A percentile compares a stretch with the other conserved stretches of the same genome.
phyloP scores from a whole-genome alignment of 1,140 invertebrate species.

The Drosophila lacteicornis region DNA sequence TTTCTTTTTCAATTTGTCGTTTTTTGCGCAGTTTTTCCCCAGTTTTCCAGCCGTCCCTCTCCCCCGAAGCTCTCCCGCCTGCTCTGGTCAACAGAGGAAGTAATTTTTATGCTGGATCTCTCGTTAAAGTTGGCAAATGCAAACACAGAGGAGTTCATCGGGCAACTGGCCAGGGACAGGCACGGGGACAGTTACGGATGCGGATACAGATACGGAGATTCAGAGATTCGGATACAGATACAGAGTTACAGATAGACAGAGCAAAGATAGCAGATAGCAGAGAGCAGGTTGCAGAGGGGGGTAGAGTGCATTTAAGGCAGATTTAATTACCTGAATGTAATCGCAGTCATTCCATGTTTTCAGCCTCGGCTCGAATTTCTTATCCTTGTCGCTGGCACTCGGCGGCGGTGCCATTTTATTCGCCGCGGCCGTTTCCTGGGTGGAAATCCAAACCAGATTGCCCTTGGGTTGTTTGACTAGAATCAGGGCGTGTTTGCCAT shows the following conservation, averaged over 20 bases:
- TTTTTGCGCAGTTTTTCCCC: constrained; percentile 71
- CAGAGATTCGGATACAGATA: constrained; percentile 2
- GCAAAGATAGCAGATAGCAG: constrained; percentile 16
- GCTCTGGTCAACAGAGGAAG: constrained; percentile 66
- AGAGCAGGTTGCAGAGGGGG: constrained; percentile 11
- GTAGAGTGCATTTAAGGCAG: constrained; percentile 67
- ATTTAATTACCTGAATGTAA: constrained; percentile 89
- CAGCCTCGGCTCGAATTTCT: constrained; percentile 85
- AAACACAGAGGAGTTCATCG: constrained; percentile 44
- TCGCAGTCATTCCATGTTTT: constrained; percentile 93
- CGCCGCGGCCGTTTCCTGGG: constrained; percentile 86
- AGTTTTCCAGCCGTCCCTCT: constrained; percentile 7
- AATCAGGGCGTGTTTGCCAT: constrained; percentile 93
- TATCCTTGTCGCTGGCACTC: constrained; percentile 83
- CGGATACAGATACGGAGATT: constrained; percentile 11
- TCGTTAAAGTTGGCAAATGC: constrained; percentile 72
- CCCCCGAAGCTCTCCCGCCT: constrained; percentile 12
- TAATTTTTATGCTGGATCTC: constrained; percentile 72
- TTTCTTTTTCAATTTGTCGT: constrained; percentile 80
- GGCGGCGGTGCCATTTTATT: constrained; percentile 69
- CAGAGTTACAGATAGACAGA: constrained; percentile 19
- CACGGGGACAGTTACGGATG: constrained; percentile 19
- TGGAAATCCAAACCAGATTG: constrained; percentile 92
- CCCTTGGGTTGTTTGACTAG: constrained; percentile 93
- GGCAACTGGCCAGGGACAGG: constrained; percentile 8